A percentile compares a stretch with the other conserved stretches of the same genome.
Conservation (phyloP, 2,888 invertebrate genomes). For the Seira musarum region DNA sequence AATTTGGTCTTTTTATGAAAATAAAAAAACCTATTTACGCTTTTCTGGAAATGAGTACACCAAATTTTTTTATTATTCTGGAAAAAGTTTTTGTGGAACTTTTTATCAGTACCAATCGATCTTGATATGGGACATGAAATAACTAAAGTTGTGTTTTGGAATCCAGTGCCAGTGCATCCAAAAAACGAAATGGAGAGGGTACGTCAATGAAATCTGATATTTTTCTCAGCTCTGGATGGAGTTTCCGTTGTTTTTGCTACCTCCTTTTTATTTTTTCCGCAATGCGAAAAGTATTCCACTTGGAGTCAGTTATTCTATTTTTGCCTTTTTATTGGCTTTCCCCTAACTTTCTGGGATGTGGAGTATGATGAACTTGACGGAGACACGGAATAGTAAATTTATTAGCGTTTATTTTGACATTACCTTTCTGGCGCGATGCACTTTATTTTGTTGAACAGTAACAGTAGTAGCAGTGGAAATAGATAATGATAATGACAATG, state of each 20-base stretch:
- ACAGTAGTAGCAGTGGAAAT: no score
- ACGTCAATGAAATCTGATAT: constrained; percentile 3
- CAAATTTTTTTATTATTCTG: no score
- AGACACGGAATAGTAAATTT: not conserved
- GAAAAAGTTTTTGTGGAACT: not conserved
- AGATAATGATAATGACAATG: not conserved
- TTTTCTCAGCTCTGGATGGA: not conserved
- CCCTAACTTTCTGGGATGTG: not conserved
- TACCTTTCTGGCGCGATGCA: not conserved
- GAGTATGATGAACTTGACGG: constrained; percentile 9
- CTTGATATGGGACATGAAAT: not conserved
- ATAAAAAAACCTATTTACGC: no score
- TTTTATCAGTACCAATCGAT: constrained; percentile 9
- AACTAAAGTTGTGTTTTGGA: no score
- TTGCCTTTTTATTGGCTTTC: not conserved
- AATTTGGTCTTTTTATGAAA: no score
- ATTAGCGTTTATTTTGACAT: not conserved
- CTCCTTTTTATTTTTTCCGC: not conserved
- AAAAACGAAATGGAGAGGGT: no score
- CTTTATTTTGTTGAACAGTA: no score
- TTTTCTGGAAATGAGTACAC: no score
- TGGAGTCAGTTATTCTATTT: not conserved
- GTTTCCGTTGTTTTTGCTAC: not conserved
- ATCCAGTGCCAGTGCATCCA: no score
- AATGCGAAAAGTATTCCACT: not conserved